Evolutionary conservation across 2,888 invertebrate genomes (phyloP).

Genomic region (Cybosia mesomella): DNA sequence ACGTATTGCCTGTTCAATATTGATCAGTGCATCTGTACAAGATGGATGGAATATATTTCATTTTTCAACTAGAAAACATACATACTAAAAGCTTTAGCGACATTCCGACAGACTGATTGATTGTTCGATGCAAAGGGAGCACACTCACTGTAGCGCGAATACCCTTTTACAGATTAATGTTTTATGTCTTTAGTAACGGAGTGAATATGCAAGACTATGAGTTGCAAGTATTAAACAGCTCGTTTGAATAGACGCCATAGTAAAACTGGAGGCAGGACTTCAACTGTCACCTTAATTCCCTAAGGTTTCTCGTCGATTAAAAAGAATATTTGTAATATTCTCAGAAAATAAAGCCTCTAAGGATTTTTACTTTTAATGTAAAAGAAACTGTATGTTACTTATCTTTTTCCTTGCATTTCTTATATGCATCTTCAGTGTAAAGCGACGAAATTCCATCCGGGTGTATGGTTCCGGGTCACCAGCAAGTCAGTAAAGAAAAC

Average conservation of each 20-base stretch:
- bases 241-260: neutral
- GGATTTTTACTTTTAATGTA: too few species aligned
- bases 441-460: too few species aligned
- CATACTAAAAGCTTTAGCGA: constrained; percentile 12
- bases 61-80: constrained; percentile 6
- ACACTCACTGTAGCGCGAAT: neutral
- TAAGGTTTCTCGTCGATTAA: too few species aligned
- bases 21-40: neutral
- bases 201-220: neutral
- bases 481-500: too few species aligned
- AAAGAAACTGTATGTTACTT: too few species aligned
- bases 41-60: constrained; percentile 7
- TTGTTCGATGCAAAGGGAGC: constrained; percentile 4
- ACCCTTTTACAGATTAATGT: neutral
- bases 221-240: neutral
- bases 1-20: neutral
- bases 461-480: too few species aligned
- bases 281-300: too few species aligned
- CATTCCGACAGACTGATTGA: constrained; percentile 15
- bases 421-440: too few species aligned
- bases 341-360: too few species aligned
- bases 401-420: too few species aligned
- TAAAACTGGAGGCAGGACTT: too few species aligned
- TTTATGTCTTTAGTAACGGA: neutral
- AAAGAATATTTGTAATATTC: too few species aligned